A percentile compares a stretch with the other conserved stretches of the same genome.
These are phyloP conservation scores for Laupala kohalensis DNA, from an alignment of 1,140 invertebrate species.

Conservation along the genomic window DNA sequence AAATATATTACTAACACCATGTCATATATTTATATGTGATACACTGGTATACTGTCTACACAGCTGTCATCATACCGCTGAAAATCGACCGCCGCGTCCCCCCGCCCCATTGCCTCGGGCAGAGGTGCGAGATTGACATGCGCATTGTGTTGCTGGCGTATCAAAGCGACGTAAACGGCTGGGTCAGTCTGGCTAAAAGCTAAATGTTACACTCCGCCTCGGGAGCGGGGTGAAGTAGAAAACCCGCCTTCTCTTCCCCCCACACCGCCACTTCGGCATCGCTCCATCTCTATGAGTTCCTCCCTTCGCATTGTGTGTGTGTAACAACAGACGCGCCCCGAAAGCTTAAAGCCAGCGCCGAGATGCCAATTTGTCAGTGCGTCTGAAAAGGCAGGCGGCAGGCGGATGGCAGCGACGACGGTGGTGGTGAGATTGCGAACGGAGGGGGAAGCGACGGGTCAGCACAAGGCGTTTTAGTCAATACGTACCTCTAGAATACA, in stretches of 20 bases:
- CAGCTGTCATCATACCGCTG: too few relatives aligned
- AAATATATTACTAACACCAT: too few relatives aligned
- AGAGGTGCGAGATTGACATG: constrained; percentile 4
- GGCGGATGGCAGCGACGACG: background rate
- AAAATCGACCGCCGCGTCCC: background rate
- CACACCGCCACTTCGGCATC: background rate
- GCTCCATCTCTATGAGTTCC: background rate
- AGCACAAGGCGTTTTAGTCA: background rate
- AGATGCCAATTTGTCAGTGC: constrained; percentile 12
- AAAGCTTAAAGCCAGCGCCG: constrained; percentile 8
- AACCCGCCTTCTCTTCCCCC: background rate
- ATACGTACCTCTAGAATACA: too few relatives aligned
- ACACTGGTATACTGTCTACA: too few relatives aligned
- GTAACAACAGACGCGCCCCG: constrained; percentile 7
- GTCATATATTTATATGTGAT: too few relatives aligned
- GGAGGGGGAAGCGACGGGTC: background rate
- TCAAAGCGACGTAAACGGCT: constrained; percentile 9
- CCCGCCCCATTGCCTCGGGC: background rate
- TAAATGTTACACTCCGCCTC: background rate
- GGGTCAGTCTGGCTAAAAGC: background rate
- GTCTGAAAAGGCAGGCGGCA: background rate
- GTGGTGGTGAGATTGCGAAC: background rate
- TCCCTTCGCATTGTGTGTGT: background rate
- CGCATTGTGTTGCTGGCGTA: background rate
- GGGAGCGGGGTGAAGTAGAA: background rate